A percentile compares a stretch with the other conserved stretches of the same genome.
Evolutionary conservation across 2,888 invertebrate species (phyloP).

Genomic region (Petrolisthes manimaculis): DNA sequence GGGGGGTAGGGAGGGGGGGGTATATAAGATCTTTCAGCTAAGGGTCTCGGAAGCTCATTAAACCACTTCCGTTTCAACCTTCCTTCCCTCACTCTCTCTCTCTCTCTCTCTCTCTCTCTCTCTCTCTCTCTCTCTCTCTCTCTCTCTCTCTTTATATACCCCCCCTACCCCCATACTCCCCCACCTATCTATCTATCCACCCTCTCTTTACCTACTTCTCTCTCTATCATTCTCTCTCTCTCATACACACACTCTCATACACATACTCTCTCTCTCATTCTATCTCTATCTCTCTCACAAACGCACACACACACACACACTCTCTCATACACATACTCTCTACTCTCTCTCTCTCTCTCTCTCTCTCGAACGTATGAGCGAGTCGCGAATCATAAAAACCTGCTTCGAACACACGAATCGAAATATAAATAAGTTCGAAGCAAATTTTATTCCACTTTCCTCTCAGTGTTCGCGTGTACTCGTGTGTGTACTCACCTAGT

Average conservation of each 20-base stretch:
- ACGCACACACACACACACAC: slow-evolving; percentile 7
- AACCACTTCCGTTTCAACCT: too few species aligned
- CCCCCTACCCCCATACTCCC: not conserved
- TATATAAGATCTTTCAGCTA: too few species aligned
- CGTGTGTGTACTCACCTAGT: too few species aligned
- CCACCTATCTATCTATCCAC: too few species aligned
- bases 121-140: slow-evolving; percentile 16
- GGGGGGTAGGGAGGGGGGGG: too few species aligned
- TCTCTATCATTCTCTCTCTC: slow-evolving; percentile 1
- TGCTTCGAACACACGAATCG: too few species aligned
- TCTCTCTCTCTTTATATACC: slow-evolving; percentile 6
- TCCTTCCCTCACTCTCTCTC: slow-evolving; percentile 6
- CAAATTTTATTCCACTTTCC: too few species aligned
- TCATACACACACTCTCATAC: not conserved
- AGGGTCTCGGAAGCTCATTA: too few species aligned
- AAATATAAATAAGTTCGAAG: too few species aligned
- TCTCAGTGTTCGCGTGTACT: too few species aligned
- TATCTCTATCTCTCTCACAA: slow-evolving; percentile 13
- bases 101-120: not conserved
- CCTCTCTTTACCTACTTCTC: not conserved
- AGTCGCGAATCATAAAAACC: too few species aligned
- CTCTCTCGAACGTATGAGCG: too few species aligned
- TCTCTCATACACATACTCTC: not conserved
- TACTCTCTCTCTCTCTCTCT: not conserved
- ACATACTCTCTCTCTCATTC: slow-evolving; percentile 24